Evolutionary conservation across 2,797 vertebrate species (phyloP).

Genomic region (Scomberomorus guttatus): DNA sequence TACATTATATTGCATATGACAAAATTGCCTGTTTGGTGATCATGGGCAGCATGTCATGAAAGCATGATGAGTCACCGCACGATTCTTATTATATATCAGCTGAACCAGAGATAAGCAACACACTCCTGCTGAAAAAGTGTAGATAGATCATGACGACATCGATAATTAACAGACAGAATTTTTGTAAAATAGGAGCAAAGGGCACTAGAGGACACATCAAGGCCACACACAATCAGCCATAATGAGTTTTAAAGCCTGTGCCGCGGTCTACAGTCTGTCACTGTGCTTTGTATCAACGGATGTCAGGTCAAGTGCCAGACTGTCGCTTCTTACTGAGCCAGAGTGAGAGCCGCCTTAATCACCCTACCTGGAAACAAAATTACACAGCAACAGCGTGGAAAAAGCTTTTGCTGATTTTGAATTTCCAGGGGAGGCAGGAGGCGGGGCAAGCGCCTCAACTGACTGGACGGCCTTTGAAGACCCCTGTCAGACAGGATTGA

Average conservation of each 20-base stretch:
- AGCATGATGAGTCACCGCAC: neutral
- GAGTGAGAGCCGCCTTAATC: conserved; percentile 48
- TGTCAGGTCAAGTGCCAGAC: conserved; percentile 54
- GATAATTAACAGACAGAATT: conserved; percentile 1
- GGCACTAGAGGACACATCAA: conserved; percentile 53
- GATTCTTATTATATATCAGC: conserved; percentile 13
- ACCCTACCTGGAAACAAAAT: conserved; percentile 61
- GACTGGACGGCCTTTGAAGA: conserved; percentile 2
- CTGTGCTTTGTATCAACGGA: conserved; percentile 47
- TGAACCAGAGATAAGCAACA: neutral
- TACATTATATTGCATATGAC: neutral
- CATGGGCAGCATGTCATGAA: neutral
- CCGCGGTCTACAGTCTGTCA: conserved; percentile 40
- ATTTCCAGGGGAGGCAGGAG: conserved; percentile 8
- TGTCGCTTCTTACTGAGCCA: conserved; percentile 44
- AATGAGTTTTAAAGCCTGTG: conserved; percentile 59
- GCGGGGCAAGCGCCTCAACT: neutral
- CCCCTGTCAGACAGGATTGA: conserved; percentile 24
- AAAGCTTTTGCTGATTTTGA: conserved; percentile 28
- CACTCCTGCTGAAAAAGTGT: conserved; percentile 14
- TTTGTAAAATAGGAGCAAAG: conserved; percentile 43
- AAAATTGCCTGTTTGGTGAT: neutral
- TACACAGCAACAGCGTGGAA: conserved; percentile 15
- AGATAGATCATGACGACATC: conserved; percentile 11
- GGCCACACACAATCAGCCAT: conserved; percentile 62